phyloP scores from a whole-genome alignment of 2,797 vertebrate genomes.

The Arrhamphus sclerolepis region DNA sequence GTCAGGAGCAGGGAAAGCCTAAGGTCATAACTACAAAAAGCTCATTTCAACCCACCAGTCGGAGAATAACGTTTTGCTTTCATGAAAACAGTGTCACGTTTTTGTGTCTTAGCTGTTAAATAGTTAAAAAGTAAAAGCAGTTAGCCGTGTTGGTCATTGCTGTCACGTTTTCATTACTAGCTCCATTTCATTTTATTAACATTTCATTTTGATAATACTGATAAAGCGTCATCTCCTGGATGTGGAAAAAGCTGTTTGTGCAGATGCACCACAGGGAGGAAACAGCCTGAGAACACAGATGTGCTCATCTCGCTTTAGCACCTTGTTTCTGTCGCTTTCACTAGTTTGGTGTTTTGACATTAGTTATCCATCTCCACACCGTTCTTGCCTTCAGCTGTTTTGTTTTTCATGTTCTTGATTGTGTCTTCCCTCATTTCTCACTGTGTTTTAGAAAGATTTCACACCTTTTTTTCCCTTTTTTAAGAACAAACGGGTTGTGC shows the following conservation, averaged over 20 bases:
- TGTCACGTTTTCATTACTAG: constrained; percentile 1
- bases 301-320: constrained; percentile 57
- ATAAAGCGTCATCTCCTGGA: constrained; percentile 52
- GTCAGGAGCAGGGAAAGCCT: too few relatives aligned
- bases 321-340: constrained; percentile 14
- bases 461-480: neutral
- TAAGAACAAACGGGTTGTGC: neutral
- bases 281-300: constrained; percentile 33
- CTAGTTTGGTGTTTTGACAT: constrained; percentile 44
- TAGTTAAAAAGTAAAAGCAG: too few relatives aligned
- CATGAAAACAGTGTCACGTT: too few relatives aligned
- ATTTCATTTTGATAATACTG: constrained; percentile 57
- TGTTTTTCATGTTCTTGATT: constrained; percentile 1
- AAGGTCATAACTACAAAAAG: too few relatives aligned
- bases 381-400: constrained; percentile 1
- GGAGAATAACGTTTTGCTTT: too few relatives aligned
- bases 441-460: constrained; percentile 3
- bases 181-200: too few relatives aligned
- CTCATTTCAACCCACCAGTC: too few relatives aligned
- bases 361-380: neutral
- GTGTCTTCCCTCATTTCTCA: neutral
- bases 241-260: constrained; percentile 37
- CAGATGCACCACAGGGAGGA: constrained; percentile 29
- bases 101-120: too few relatives aligned
- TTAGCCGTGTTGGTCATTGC: too few relatives aligned